phyloP scores from a whole-genome alignment of 1,140 invertebrate species.

The Fopius arisanus region DNA sequence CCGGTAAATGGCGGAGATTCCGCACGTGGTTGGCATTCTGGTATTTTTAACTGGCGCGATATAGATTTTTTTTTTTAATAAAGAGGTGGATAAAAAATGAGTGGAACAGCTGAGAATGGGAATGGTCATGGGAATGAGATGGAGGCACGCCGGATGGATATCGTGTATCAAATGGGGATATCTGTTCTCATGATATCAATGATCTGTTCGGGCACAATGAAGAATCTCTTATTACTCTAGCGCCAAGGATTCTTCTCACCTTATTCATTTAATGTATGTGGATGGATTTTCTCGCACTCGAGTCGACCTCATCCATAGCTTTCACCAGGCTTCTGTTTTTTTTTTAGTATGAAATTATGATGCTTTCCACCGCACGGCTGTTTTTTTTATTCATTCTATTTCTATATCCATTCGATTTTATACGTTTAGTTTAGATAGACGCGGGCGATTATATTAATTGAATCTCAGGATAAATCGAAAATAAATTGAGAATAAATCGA shows the following conservation, averaged over 20 bases:
- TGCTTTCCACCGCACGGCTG: background rate
- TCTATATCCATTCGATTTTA: background rate
- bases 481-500: background rate
- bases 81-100: background rate
- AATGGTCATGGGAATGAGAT: slow-evolving; percentile 9
- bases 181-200: slow-evolving; percentile 11
- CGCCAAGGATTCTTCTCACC: background rate
- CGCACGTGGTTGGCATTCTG: no score
- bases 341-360: slow-evolving; percentile 2
- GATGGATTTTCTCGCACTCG: background rate
- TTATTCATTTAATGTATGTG: background rate
- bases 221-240: background rate
- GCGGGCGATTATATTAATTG: background rate
- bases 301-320: slow-evolving; percentile 9
- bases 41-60: background rate
- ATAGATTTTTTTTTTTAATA: background rate
- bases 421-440: background rate
- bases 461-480: background rate
- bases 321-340: slow-evolving; percentile 5
- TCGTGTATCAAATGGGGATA: background rate
- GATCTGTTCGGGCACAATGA: background rate
- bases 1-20: no score
- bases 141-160: background rate
- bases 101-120: background rate
- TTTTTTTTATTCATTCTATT: background rate